These are phyloP conservation scores for Dinoponera quadriceps DNA, from an alignment of 1,140 invertebrate species.

Conservation along the genomic window DNA sequence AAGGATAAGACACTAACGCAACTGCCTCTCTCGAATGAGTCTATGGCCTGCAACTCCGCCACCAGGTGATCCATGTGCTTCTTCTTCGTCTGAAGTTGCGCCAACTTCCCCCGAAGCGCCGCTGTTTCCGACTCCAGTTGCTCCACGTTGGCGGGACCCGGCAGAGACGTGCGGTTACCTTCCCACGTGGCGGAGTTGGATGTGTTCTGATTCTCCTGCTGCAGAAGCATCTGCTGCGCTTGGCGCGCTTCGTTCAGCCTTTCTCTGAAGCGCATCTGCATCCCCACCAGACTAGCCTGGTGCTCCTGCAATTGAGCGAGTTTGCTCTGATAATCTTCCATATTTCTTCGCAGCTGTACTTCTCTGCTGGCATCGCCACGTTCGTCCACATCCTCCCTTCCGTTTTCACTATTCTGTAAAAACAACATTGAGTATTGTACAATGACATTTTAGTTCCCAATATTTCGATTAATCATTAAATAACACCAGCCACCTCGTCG, in stretches of 20 bases:
- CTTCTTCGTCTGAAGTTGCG: conserved; percentile 82
- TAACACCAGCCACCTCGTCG: conserved; percentile 77
- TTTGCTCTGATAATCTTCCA: conserved; percentile 83
- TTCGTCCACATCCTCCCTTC: conserved; percentile 71
- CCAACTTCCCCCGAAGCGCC: conserved; percentile 79
- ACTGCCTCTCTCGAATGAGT: conserved; percentile 76
- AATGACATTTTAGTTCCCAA: neutral
- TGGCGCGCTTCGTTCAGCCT: conserved; percentile 81
- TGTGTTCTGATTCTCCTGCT: conserved; percentile 74
- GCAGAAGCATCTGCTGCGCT: conserved; percentile 76
- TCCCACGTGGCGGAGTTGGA: conserved; percentile 52
- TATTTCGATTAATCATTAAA: conserved; percentile 10
- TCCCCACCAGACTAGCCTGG: conserved; percentile 79
- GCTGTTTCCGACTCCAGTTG: conserved; percentile 80
- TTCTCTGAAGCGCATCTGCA: conserved; percentile 80
- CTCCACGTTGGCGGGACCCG: conserved; percentile 72
- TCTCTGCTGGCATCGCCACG: conserved; percentile 70
- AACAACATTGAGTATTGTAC: conserved; percentile 12
- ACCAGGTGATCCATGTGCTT: conserved; percentile 83
- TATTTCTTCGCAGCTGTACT: conserved; percentile 77
- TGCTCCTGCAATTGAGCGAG: conserved; percentile 81
- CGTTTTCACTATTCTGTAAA: conserved; percentile 76
- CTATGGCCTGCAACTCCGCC: conserved; percentile 80
- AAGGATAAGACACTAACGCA: conserved; percentile 73
- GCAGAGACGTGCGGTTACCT: conserved; percentile 40